phyloP scores from a whole-genome alignment of 1,140 invertebrate species.

The Diorhabda sublineata region DNA sequence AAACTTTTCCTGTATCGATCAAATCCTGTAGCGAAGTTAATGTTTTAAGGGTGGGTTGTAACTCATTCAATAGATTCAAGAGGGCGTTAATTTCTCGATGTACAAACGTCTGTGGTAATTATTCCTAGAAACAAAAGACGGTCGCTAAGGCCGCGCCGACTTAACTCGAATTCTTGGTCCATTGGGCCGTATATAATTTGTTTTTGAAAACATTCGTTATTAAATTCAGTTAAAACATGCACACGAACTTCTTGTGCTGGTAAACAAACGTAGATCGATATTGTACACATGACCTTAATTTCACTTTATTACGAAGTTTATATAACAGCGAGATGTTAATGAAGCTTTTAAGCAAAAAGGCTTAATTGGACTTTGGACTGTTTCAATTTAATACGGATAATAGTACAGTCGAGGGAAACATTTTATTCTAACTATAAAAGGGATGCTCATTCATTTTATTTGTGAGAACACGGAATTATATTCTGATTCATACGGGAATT shows the following conservation, averaged over 20 bases:
- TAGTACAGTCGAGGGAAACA: no score
- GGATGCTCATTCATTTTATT: no score
- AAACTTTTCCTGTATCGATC: no score
- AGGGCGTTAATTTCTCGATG: neutral
- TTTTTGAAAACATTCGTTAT: slow-evolving; percentile 3
- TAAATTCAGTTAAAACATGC: slow-evolving; percentile 1
- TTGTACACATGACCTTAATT: neutral
- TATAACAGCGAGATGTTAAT: neutral
- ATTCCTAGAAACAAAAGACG: slow-evolving; percentile 2
- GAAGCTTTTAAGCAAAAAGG: neutral
- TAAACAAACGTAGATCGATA: neutral
- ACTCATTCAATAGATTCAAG: neutral
- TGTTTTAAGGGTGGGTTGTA: neutral
- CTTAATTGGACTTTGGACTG: no score
- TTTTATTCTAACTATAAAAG: no score
- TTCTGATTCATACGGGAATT: no score
- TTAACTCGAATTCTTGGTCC: neutral
- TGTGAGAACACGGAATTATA: no score
- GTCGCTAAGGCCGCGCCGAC: neutral
- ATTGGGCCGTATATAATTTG: neutral
- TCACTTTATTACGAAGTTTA: neutral
- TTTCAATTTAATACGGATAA: no score
- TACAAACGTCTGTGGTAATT: neutral
- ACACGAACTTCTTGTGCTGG: neutral
- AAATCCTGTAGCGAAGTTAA: neutral